These are phyloP conservation scores for Tragulus kanchil DNA, from an alignment of 2,113 vertebrate species.

Conservation along the genomic window DNA sequence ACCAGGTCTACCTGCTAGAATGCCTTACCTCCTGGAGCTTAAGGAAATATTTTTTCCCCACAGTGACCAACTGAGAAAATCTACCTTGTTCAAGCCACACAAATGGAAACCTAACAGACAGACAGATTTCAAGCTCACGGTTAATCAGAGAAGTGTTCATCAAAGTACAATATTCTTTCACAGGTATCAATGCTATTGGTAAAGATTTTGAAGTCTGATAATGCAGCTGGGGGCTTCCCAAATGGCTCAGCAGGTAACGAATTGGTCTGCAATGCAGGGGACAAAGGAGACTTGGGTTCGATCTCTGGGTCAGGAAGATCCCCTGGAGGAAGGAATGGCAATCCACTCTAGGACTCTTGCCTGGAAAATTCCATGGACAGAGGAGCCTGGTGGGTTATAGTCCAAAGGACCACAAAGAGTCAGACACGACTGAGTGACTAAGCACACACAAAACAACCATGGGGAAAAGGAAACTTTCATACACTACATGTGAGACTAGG, in stretches of 20 bases:
- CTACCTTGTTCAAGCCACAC: conserved; percentile 19
- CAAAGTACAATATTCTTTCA: conserved; percentile 26
- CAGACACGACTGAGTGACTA: not conserved
- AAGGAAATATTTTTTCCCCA: not conserved
- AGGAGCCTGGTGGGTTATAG: not conserved
- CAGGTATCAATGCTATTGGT: not conserved
- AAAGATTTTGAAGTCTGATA: not conserved
- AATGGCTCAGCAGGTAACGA: not conserved
- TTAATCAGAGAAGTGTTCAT: not conserved
- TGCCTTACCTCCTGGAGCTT: not conserved
- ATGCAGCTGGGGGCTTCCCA: not conserved
- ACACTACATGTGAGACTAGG: not conserved
- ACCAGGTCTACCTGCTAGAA: conserved; percentile 74
- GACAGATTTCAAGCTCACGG: not conserved
- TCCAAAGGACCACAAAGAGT: not conserved
- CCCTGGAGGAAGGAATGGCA: not conserved
- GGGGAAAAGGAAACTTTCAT: not conserved
- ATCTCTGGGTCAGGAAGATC: not conserved
- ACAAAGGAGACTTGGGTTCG: not conserved
- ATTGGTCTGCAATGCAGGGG: not conserved
- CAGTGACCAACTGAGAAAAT: not conserved
- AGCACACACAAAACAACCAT: not conserved
- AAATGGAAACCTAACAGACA: not conserved
- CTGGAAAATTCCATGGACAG: not conserved
- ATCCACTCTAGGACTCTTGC: not conserved